phyloP scores from a whole-genome alignment of 2,113 vertebrate genomes.

The Xenopus laevis region DNA sequence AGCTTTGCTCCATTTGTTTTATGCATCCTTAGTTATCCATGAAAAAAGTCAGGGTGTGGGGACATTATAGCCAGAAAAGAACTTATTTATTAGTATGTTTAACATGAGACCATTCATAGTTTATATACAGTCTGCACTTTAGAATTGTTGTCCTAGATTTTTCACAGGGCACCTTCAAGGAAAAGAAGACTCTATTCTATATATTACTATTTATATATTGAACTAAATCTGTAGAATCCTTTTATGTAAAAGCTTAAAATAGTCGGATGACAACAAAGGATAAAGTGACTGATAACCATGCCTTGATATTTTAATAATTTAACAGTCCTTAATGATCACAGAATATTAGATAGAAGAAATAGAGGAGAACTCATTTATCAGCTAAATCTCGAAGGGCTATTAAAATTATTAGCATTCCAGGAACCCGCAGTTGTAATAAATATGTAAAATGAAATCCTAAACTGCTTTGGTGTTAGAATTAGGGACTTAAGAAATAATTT shows the following conservation, averaged over 20 bases:
- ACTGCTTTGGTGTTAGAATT: slow-evolving; percentile 7
- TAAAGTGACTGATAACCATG: slow-evolving; percentile 9
- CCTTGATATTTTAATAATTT: slow-evolving; percentile 31
- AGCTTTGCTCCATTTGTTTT: too few species aligned
- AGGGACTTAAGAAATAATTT: slow-evolving; percentile 16
- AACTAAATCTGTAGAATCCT: not conserved
- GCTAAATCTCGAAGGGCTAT: slow-evolving; percentile 13
- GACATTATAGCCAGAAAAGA: too few species aligned
- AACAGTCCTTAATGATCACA: slow-evolving; percentile 21
- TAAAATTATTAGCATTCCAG: slow-evolving; percentile 28
- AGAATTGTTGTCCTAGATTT: too few species aligned
- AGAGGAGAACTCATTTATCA: slow-evolving; percentile 19
- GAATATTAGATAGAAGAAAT: slow-evolving; percentile 16
- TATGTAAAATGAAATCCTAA: slow-evolving; percentile 3
- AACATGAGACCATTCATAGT: too few species aligned
- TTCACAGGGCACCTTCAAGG: too few species aligned
- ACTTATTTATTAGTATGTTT: too few species aligned
- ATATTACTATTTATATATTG: too few species aligned
- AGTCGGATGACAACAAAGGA: slow-evolving; percentile 26
- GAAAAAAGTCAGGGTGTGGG: too few species aligned
- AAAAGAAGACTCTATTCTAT: too few species aligned
- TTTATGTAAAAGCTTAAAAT: slow-evolving; percentile 1
- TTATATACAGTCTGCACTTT: too few species aligned
- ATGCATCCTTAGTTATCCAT: too few species aligned
- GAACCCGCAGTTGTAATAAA: slow-evolving; percentile 10